Percentiles rank a stretch among this genome's conserved stretches.
Evolutionary conservation across 2,113 vertebrate genomes (phyloP).

Genomic region (Oryzias melastigma): DNA sequence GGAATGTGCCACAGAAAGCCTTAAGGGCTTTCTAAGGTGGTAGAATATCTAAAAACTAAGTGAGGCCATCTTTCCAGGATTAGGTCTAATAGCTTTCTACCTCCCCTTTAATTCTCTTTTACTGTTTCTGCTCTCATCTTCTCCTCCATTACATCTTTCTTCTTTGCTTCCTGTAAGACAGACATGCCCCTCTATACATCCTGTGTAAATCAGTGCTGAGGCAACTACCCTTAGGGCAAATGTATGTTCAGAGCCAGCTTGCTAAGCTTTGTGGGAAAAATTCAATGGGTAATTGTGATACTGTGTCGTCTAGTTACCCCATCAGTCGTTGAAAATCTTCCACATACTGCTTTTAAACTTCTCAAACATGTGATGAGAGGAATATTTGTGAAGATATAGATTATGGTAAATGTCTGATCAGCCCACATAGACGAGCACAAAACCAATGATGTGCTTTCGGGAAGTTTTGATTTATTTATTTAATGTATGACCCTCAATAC

Average conservation of each 20-base stretch:
- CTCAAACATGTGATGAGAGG: not conserved
- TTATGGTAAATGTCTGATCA: conserved; percentile 78
- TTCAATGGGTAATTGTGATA: conserved; percentile 13
- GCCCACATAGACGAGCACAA: no score
- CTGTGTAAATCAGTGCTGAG: conserved; percentile 41
- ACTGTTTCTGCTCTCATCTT: conserved; percentile 38
- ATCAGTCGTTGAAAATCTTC: not conserved
- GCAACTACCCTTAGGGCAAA: conserved; percentile 31
- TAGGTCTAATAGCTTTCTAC: conserved; percentile 57
- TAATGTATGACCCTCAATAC: conserved; percentile 1
- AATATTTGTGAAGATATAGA: conserved; percentile 22
- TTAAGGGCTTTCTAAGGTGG: conserved; percentile 55
- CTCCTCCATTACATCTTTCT: conserved; percentile 4
- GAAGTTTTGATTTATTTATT: not conserved
- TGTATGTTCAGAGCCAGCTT: conserved; percentile 27
- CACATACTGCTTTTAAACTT: no score
- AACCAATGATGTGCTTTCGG: not conserved
- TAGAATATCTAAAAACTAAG: conserved; percentile 68
- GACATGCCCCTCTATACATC: conserved; percentile 49
- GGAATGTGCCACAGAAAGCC: conserved; percentile 53
- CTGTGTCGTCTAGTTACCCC: conserved; percentile 23
- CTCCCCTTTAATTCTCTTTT: conserved; percentile 36
- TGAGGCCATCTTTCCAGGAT: conserved; percentile 64
- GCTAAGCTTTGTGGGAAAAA: conserved; percentile 36
- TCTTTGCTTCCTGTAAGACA: conserved; percentile 20